Evolutionary conservation across 1,140 invertebrate species (phyloP), one percentile per base, ranked within the genome.

Genomic region (Hycleus phaleratus): DNA sequence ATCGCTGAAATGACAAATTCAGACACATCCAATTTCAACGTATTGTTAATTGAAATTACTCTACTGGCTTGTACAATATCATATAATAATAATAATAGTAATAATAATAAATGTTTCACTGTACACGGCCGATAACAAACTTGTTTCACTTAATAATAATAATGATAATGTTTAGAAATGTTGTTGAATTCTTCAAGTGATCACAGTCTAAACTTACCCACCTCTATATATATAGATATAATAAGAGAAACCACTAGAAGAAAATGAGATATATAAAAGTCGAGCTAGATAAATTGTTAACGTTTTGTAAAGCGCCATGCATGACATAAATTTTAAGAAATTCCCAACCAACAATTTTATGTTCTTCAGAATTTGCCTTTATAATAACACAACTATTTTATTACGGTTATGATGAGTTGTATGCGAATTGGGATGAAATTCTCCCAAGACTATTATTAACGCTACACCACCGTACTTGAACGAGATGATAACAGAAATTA

Each of bases 211-310:
- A 55, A 8, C 40, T 10, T 32, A 24, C 32, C 32, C 42, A 10
- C 51, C 11, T 24, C 8, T n/a, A 38, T 32, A 3, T 32, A 5
- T 32, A 38, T 51, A 44, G 42, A 49, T 53, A 56, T 53, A 59
- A 57, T 52, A 53, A 32, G 11, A 46, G 38, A 49, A 59, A 58
- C 59, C 51, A 56, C 56, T 59, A 58, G 57, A 64, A 61, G 62
- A 64, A 60, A 64, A 64, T 64, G 60, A 57, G 60, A 64, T 62
- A 64, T 64, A 64, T 64, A 64, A 62, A 62, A 64, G 60, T 64
- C 63, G 47, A 64, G 63, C 63, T 59, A 64, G 63, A 64, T 62
- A 64, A 64, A 64, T 64, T 64, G 63, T 64, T 57, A 60, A 62
- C 63, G 60, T 64, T 64, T 64, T 64, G 57, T 64, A 59, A 63